phyloP scores from a whole-genome alignment of 2,888 invertebrate genomes.

The Lottia gigantea region DNA sequence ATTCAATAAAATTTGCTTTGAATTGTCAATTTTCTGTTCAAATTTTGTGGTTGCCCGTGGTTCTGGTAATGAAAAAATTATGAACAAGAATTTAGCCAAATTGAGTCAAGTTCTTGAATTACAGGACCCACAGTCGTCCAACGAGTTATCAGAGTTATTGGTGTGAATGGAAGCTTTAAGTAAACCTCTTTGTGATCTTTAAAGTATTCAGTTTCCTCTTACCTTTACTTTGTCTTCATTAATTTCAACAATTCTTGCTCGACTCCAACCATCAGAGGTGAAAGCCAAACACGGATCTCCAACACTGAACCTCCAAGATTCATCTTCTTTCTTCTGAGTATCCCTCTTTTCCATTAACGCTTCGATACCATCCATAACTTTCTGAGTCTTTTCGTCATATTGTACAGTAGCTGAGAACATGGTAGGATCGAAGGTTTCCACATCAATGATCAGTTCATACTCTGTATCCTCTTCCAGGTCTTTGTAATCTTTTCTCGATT shows the following conservation, averaged over 20 bases:
- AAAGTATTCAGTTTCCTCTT: neutral
- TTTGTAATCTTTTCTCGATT: neutral
- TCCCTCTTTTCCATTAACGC: conserved; percentile 26
- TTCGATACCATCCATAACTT: conserved; percentile 19
- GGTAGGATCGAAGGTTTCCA: conserved; percentile 10
- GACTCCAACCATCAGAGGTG: conserved; percentile 31
- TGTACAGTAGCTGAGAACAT: neutral
- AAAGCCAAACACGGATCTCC: conserved; percentile 78
- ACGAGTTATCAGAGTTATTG: no score
- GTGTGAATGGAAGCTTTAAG: no score
- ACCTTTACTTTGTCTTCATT: neutral
- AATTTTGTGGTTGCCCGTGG: no score
- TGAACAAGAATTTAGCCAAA: no score
- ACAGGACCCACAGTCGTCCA: no score
- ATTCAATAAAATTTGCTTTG: no score
- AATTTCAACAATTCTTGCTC: neutral
- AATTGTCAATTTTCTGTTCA: no score
- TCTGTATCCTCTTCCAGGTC: neutral
- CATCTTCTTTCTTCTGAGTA: conserved; percentile 65
- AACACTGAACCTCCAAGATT: conserved; percentile 69
- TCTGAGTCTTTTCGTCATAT: neutral
- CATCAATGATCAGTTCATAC: neutral
- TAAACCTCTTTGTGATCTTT: no score
- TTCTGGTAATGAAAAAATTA: no score
- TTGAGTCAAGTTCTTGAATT: no score